Evolutionary conservation across 23 tunicate genomes (phyloP).

Genomic region (Pegea sp.): DNA sequence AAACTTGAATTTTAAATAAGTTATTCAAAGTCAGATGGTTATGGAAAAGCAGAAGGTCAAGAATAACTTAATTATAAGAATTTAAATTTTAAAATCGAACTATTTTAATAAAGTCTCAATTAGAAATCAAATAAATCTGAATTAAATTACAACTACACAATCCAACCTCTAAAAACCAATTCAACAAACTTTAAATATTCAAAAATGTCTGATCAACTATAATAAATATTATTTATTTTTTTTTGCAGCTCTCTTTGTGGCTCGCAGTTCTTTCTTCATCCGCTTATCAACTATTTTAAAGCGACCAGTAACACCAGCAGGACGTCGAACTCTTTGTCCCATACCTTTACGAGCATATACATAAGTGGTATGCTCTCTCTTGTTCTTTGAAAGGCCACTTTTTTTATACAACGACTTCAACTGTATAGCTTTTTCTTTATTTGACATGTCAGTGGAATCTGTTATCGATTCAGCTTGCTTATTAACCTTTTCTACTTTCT

Average conservation of each 20-base stretch:
- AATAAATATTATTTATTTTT: too few relatives aligned
- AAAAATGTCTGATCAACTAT: too few relatives aligned
- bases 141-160: too few relatives aligned
- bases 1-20: too few relatives aligned
- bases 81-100: too few relatives aligned
- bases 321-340: conserved; percentile 70
- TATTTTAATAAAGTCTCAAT: too few relatives aligned
- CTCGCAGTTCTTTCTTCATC: conserved; percentile 91
- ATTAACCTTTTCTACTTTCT: conserved; percentile 56
- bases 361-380: conserved; percentile 82
- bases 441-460: conserved; percentile 45
- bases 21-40: too few relatives aligned
- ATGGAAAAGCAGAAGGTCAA: too few relatives aligned
- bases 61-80: too few relatives aligned
- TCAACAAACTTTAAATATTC: too few relatives aligned
- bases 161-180: too few relatives aligned
- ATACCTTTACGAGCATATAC: conserved; percentile 68
- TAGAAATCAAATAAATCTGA: too few relatives aligned
- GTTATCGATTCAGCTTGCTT: conserved; percentile 60
- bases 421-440: conserved; percentile 72
- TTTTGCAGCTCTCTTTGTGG: conserved; percentile 1
- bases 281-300: conserved; percentile 80
- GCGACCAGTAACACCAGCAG: conserved; percentile 82
- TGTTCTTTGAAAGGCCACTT: conserved; percentile 57
- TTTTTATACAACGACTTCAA: conserved; percentile 64